Base-by-base conservation (phyloP, 2,113 vertebrate species). In the Setophaga kirtlandii region DNA sequence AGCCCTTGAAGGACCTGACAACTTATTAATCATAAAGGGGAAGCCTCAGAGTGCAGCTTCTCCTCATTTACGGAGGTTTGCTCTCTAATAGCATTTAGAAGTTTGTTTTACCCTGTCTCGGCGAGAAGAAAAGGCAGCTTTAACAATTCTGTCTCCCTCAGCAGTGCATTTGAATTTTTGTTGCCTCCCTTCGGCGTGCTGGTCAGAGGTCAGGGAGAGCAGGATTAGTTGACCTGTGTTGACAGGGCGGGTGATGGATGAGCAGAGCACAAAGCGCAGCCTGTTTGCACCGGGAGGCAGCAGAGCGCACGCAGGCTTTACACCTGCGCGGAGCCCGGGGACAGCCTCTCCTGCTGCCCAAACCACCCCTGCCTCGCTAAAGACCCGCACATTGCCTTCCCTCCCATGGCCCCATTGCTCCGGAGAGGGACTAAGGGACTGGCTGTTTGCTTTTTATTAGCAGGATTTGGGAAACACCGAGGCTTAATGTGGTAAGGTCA, bases 201-300 rank as follows among this genome's bases (percentile, higher is more conserved):
- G 96, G 96, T 95, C 93, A 92, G 93, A 97, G 98, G 96, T 97
- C 96, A 81, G 8, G 6, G 78, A 74, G 96, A 97, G 88, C 95
- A 92, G 96, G 94, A 97, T 97, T 95, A 87, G 65, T 81, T 98
- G 98, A 97, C 97, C 98, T 89, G 69, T 58, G 96, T 77, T 98
- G 97, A 97, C 97, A 97, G 97, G 75, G 81, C 6, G 42, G 77
- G 96, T 98, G 97, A 98, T 98, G 97, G 97, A 98, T 97, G 97
- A 96, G 92, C 62, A 11, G 83, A 78, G 86, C 30, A 96, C 89
- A 94, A 89, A 60, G 89, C 89, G 46, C 77, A 89, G 96, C 90
- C 96, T 78, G 84, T 94, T 94, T 91, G 94, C 75, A 44, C 77
- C 52, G 2, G 21, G 80, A 3, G 65, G 74, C 44, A 60, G 86